Conservation (phyloP, 2,113 vertebrate genomes). For the Leucosticte australis region DNA sequence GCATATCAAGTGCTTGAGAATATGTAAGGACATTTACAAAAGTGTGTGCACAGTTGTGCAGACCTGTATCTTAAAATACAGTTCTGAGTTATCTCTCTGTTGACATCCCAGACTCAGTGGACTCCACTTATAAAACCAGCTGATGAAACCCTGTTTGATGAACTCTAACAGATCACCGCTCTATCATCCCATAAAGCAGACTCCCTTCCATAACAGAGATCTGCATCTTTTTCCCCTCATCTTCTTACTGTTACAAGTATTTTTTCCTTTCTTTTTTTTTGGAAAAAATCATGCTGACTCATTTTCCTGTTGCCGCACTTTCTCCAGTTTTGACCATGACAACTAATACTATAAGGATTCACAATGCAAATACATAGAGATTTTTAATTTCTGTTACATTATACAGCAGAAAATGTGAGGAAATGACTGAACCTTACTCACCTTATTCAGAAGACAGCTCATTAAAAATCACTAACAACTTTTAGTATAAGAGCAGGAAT, state of each 20-base stretch:
- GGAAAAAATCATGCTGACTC: background rate
- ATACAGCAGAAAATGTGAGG: background rate
- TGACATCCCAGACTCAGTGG: background rate
- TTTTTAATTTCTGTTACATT: background rate
- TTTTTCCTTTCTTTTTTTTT: background rate
- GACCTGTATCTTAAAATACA: background rate
- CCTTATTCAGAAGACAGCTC: background rate
- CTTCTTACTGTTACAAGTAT: background rate
- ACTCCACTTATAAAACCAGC: background rate
- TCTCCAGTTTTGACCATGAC: background rate
- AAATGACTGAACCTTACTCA: background rate
- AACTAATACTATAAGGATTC: background rate
- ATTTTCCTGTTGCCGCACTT: background rate
- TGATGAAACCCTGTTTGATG: background rate
- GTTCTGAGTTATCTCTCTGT: background rate
- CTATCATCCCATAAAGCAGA: background rate
- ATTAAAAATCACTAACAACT: background rate
- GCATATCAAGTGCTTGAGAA: background rate
- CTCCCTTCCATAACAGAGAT: background rate
- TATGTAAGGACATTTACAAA: background rate
- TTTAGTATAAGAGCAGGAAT: background rate
- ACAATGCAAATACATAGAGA: background rate
- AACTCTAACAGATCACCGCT: background rate
- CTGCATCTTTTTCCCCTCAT: accelerated
- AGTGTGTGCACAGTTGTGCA: background rate